A percentile compares a stretch with the other conserved stretches of the same genome.
These are phyloP conservation scores for Melipona beecheii DNA, from an alignment of 2,888 invertebrate species.

Conservation along the genomic window DNA sequence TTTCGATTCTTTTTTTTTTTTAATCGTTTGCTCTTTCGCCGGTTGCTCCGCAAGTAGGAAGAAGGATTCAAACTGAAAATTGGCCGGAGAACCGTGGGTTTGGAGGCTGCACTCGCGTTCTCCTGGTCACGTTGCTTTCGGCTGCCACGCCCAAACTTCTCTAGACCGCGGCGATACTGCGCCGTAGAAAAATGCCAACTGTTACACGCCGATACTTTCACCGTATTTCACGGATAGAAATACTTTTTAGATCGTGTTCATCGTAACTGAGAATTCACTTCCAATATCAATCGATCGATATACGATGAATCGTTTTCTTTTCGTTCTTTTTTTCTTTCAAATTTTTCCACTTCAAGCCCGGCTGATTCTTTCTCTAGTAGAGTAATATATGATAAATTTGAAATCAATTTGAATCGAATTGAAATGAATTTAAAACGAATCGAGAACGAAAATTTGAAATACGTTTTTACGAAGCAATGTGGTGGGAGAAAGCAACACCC, in stretches of 20 bases:
- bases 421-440: slow-evolving; percentile 2
- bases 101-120: slow-evolving; percentile 52
- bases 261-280: background rate
- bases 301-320: background rate
- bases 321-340: background rate
- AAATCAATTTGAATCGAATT: background rate
- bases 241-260: background rate
- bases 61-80: slow-evolving; percentile 44
- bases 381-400: background rate
- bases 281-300: background rate
- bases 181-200: slow-evolving; percentile 39
- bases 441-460: background rate
- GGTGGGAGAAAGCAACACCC: background rate
- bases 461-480: background rate
- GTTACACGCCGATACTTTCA: slow-evolving; percentile 22
- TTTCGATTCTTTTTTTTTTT: slow-evolving; percentile 2
- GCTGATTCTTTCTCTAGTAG: background rate
- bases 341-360: background rate
- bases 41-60: slow-evolving; percentile 6
- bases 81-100: slow-evolving; percentile 15
- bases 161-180: slow-evolving; percentile 56
- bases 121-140: slow-evolving; percentile 63
- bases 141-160: slow-evolving; percentile 68
- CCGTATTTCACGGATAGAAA: slow-evolving; percentile 5
- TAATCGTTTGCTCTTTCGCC: slow-evolving; percentile 5